Conservation (phyloP, 2,797 vertebrate species). For the Microctenopoma steveboyesi region DNA sequence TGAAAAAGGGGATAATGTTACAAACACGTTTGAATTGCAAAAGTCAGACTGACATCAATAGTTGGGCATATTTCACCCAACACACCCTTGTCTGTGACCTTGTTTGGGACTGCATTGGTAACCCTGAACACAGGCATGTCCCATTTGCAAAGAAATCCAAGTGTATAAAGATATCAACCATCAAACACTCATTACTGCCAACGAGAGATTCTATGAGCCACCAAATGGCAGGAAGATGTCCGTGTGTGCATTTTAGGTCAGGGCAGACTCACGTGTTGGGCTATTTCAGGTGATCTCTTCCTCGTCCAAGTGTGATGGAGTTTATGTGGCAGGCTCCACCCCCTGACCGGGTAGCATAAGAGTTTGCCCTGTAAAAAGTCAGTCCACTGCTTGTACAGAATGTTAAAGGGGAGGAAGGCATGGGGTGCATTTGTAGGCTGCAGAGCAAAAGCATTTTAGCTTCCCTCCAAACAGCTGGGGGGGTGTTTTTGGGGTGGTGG, state of each 20-base stretch:
- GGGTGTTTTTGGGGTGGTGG: conserved; percentile 19
- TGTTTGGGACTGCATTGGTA: conserved; percentile 20
- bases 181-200: conserved; percentile 39
- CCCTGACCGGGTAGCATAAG: neutral
- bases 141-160: conserved; percentile 61
- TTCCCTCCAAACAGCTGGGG: conserved; percentile 34
- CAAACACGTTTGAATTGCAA: conserved; percentile 46
- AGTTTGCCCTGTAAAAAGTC: conserved; percentile 40
- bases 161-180: conserved; percentile 42
- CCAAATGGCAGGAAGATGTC: conserved; percentile 49
- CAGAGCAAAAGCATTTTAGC: conserved; percentile 33
- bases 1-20: conserved; percentile 11
- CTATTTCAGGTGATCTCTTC: conserved; percentile 25
- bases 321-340: conserved; percentile 19
- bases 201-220: conserved; percentile 22
- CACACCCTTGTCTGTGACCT: conserved; percentile 30
- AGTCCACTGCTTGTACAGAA: conserved; percentile 27
- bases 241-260: conserved; percentile 45
- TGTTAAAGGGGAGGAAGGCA: neutral
- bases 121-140: conserved; percentile 52
- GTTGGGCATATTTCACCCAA: conserved; percentile 42
- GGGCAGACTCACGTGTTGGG: conserved; percentile 47
- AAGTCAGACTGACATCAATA: conserved; percentile 55
- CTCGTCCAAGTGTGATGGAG: conserved; percentile 35
- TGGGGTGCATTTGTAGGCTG: conserved; percentile 3